Base-by-base conservation (phyloP, 2,888 invertebrate genomes). In the Argyresthia albistria region DNA sequence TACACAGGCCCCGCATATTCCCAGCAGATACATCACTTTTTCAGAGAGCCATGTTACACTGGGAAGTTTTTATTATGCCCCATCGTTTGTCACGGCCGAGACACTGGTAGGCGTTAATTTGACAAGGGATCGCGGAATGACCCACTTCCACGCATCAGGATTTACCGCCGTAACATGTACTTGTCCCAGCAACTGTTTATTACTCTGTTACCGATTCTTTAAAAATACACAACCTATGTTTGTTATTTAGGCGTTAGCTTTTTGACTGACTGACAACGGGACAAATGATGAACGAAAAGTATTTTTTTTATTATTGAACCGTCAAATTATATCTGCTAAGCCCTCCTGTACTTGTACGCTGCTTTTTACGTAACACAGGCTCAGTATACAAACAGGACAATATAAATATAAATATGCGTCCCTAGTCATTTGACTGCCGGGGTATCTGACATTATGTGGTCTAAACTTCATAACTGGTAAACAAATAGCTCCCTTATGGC, bases 21-120 rank as follows among this genome's bases (percentile, higher is more conserved):
- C 48, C 48, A 14, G n/a, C n/a, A 12, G 48, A 11, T 8, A 36
- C 48, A 39, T 48, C 48, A 36, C 48, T 48, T 48, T 48, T 48
- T 48, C 48, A 48, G 16, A 46, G n/a, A 39, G 39, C 39, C 10
- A 11, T 39, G 39, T 25, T n/a, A 15, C 46, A 25, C 46, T 10
- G 48, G 12, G 48, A 48, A 48, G 48, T 51, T 51, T 52, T 52
- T 52, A 52, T 52, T 52, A 52, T 46, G 46, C 46, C 16, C 52
- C 46, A 46, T 81, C 83, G 75, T 83, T 82, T 82, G 80, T 84
- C 83, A 82, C 70, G 57, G 52, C 57, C 50, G 68, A 72, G 79
- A 79, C 77, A 80, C 70, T 76, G 76, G 75, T 67, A 72, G 72
- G 78, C 80, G 83, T 81, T 86, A 84, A 84, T 84, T 83, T 84